A percentile compares a stretch with the other conserved stretches of the same genome.
Evolutionary conservation across 2,888 invertebrate species (phyloP).

Genomic region (Chydorus sphaericus): DNA sequence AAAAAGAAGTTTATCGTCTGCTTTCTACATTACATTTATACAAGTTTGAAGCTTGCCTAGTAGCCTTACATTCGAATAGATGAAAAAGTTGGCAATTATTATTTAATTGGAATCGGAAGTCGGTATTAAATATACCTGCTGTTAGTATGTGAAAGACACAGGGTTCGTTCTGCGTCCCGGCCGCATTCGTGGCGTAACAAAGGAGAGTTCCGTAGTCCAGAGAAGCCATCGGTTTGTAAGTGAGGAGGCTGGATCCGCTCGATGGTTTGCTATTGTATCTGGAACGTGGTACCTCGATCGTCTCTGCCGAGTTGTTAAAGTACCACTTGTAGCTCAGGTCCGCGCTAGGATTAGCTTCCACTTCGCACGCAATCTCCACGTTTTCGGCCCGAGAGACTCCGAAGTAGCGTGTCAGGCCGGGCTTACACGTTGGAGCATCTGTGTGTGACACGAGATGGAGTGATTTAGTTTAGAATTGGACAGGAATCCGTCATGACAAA

Average conservation of each 20-base stretch:
- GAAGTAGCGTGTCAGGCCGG: slow-evolving; percentile 21
- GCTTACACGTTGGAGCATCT: slow-evolving; percentile 23
- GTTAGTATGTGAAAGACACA: slow-evolving; percentile 23
- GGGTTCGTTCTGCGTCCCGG: slow-evolving; percentile 23
- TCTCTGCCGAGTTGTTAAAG: slow-evolving; percentile 28
- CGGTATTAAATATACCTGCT: no score
- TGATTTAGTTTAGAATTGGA: slow-evolving; percentile 5
- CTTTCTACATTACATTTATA: no score
- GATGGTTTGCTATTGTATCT: slow-evolving; percentile 16
- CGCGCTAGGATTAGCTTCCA: slow-evolving; percentile 27
- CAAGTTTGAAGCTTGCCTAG: no score
- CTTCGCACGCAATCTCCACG: slow-evolving; percentile 20
- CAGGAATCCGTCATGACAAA: no score
- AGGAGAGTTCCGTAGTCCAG: slow-evolving; percentile 78
- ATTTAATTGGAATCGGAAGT: no score
- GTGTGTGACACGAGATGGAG: neutral
- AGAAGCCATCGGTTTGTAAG: slow-evolving; percentile 77
- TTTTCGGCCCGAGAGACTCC: slow-evolving; percentile 23
- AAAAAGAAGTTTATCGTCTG: no score
- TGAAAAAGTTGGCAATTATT: no score
- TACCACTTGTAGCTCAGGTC: slow-evolving; percentile 77
- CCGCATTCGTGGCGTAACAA: slow-evolving; percentile 51
- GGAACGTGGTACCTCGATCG: slow-evolving; percentile 43
- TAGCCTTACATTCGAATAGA: no score
- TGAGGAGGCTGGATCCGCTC: slow-evolving; percentile 45